Evolutionary conservation across 2,113 vertebrate genomes (phyloP), one percentile per base, ranked within the genome.

Genomic region (Mobula hypostoma): DNA sequence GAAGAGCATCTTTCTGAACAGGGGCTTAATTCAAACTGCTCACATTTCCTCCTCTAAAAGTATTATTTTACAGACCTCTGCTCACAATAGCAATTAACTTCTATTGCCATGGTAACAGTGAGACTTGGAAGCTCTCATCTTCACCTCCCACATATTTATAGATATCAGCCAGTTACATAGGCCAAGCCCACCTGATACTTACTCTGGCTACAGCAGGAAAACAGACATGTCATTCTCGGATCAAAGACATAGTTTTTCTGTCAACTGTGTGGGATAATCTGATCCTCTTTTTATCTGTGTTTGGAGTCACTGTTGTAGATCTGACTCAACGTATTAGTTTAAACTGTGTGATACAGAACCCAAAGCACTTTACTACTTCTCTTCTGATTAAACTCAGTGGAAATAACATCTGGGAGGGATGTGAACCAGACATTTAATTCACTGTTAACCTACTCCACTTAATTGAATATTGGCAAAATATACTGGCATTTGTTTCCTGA

Each of bases 71-170:
- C 91, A 93, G 68, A 56, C 21, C 36, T 56, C 70, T 93, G 91
- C 91, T 93, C 70, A 74, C 91, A 74, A 56, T 48, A 36, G 68
- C 91, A 93, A 93, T 93, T 93, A 93, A 74, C 91, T 93, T 93
- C 2, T 48, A 72, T 93, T 70, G 66, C 91, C 36, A 74, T 93
- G 91, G 91, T 5, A 93, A 93, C 91, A 7, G 36, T 5, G 21
- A 74, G 32, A 74, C 32, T 74, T 48, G 68, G 90, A 72, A 74
- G 90, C 90, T 93, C 32, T 40, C n/a, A 72, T 40, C 36, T 3
- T 56, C 74, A n/a, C 68, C 91, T 74, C 70, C 91, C 70, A 74
- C 91, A 48, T 32, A 66, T 90, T 17, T 90, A 66, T 66, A 90
- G 85, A 68, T 36, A 90, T 48, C 68, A 93, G 40, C 91, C 66